Base-by-base conservation (phyloP, 2,888 invertebrate species). In the Lasioglossum oenotherae region DNA sequence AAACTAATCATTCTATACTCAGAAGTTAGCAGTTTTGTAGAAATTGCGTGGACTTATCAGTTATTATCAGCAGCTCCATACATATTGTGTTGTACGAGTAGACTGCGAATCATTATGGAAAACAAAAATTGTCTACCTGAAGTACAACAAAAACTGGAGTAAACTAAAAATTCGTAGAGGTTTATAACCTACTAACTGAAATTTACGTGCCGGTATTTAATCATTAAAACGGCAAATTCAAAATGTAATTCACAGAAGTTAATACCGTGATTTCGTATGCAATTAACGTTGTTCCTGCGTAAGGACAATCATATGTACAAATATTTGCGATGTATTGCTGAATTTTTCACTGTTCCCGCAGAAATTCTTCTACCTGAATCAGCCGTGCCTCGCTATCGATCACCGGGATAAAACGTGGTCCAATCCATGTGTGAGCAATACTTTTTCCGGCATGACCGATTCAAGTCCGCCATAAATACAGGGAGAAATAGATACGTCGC, bases 351-450 rank as follows among this genome's bases (percentile, higher is more conserved):
- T 57, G 49, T 75, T n/a, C 44, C 41, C 75, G 16, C 75, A 76
- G 72, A 79, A 83, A 85, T 83, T 49, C 78, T 83, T 75, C 71
- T 12, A 16, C 49, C 77, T 57, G 46, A 60, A 75, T 83, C 74
- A 71, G 41, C 44, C 74, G 60, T 74, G 49, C 57, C 23, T 67
- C 64, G 75, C 78, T 75, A 83, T 83, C 78, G 84, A 85, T 85
- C 75, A 85, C 67, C 35, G 4, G 72, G 72, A 85, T 83, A 83
- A 83, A 85, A 85, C 84, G 72, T 78, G 84, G 84, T 57, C 64
- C 72, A 41, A 79, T 75, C 64, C 35, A 67, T 71, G 53, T 10
- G 46, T 5, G 75, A 78, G 46, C 84, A 79, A 53, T 44, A 75
- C 19, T 67, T 79, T 73, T 38, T 31, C 78, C 16, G 5, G 1